Percentiles rank a stretch among this genome's conserved stretches.
Conservation (phyloP, 2,888 invertebrate genomes). For the Drosophila macrospina region DNA sequence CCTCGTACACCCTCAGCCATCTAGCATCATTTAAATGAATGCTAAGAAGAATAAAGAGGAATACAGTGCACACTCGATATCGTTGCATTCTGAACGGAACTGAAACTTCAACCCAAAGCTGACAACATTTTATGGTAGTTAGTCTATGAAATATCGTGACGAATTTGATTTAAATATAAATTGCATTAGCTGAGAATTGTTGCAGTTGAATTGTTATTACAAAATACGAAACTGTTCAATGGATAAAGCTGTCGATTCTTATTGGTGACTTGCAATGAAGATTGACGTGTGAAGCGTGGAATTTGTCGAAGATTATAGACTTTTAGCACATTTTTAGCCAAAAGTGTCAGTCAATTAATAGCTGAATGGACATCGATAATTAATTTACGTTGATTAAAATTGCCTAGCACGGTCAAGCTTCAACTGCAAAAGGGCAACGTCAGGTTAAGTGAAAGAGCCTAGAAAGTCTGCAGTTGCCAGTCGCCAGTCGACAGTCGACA, state of each 20-base stretch:
- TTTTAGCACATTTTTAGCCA: background rate
- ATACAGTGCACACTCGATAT: background rate
- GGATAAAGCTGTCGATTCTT: background rate
- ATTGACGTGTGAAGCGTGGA: background rate
- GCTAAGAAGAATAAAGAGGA: conserved; percentile 14
- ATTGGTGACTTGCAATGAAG: background rate
- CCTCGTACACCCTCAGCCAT: conserved; percentile 42
- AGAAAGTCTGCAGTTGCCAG: no score
- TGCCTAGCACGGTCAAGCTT: conserved; percentile 39
- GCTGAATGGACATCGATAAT: conserved; percentile 57
- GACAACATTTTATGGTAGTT: background rate
- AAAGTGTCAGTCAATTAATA: conserved; percentile 2
- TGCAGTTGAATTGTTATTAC: background rate
- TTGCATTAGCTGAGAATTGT: background rate
- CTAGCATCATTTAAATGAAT: background rate
- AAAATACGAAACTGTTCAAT: background rate
- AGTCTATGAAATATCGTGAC: background rate
- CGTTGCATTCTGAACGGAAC: conserved; percentile 23
- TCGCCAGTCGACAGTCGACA: no score
- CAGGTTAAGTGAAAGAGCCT: conserved; percentile 22
- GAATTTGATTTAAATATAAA: background rate
- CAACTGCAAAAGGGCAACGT: conserved; percentile 18
- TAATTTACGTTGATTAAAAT: conserved; percentile 76
- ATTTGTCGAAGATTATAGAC: background rate
- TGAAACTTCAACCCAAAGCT: background rate